A percentile compares a stretch with the other conserved stretches of the same genome.
phyloP scores from a whole-genome alignment of 1,140 invertebrate genomes.

The Temnothorax longispinosus region DNA sequence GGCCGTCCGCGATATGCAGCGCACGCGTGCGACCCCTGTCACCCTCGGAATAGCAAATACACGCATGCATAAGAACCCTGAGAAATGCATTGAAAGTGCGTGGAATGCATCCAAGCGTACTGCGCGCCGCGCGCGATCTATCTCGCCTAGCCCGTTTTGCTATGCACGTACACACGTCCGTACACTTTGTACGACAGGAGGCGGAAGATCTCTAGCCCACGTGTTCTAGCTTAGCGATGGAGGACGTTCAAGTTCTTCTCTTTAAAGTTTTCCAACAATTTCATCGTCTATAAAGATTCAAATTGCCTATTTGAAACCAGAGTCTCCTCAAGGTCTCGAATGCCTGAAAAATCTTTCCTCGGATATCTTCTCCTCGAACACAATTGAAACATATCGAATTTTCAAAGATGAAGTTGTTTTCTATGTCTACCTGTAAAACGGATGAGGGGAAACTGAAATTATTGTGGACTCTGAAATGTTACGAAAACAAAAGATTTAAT shows the following conservation, averaged over 20 bases:
- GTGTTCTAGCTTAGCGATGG: background rate
- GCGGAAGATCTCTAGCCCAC: background rate
- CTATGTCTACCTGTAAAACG: background rate
- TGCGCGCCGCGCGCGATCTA: slow-evolving; percentile 72
- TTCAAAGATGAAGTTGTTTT: background rate
- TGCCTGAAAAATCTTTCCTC: background rate
- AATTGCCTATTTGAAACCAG: background rate
- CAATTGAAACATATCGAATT: background rate
- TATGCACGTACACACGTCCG: slow-evolving; percentile 68
- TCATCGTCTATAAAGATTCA: background rate
- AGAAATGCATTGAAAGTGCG: slow-evolving; percentile 83
- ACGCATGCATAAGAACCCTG: slow-evolving; percentile 77
- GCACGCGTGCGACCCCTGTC: slow-evolving; percentile 81
- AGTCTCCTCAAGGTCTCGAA: background rate
- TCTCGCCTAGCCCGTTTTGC: slow-evolving; percentile 78
- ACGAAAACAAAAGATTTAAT: background rate
- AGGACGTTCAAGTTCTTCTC: background rate
- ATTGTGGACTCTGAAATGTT: background rate
- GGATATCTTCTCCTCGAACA: too few species aligned
- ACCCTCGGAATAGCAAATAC: slow-evolving; percentile 84
- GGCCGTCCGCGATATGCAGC: slow-evolving; percentile 73
- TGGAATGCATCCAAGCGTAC: slow-evolving; percentile 78
- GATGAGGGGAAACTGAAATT: background rate
- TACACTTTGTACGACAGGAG: slow-evolving; percentile 13
- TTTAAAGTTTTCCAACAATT: background rate